These are phyloP conservation scores for Orchesella flavescens DNA, from an alignment of 2,888 invertebrate species.

Conservation along the genomic window DNA sequence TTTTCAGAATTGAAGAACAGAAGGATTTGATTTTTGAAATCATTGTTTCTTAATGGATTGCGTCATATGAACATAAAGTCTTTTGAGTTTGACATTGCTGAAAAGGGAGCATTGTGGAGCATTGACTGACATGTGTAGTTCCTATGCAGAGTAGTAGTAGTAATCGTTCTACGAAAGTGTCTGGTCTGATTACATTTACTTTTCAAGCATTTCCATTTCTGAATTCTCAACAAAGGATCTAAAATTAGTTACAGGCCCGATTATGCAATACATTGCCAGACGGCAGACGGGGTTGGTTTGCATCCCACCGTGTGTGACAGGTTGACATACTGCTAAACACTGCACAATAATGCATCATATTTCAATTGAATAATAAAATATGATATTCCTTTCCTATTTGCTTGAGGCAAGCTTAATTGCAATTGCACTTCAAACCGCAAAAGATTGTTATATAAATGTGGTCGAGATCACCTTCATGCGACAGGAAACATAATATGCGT, in stretches of 20 bases:
- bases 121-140: too few relatives aligned
- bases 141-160: too few relatives aligned
- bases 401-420: slow-evolving; percentile 21
- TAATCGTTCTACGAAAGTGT: too few relatives aligned
- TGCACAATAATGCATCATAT: slow-evolving; percentile 6
- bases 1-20: too few relatives aligned
- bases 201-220: neutral
- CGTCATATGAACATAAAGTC: neutral
- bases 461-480: slow-evolving; percentile 9
- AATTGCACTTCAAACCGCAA: slow-evolving; percentile 11
- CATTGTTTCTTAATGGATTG: neutral
- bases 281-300: too few relatives aligned
- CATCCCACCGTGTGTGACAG: too few relatives aligned
- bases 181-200: too few relatives aligned
- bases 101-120: neutral
- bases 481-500: neutral
- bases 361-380: neutral
- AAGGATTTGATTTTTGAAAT: neutral
- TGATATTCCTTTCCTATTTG: neutral
- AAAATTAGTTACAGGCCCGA: neutral
- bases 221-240: neutral
- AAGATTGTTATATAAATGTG: neutral
- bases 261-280: neutral
- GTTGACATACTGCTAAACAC: neutral
- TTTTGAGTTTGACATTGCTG: neutral